These are phyloP conservation scores for Leptopilina boulardi DNA, from an alignment of 1,140 invertebrate species.

Conservation along the genomic window DNA sequence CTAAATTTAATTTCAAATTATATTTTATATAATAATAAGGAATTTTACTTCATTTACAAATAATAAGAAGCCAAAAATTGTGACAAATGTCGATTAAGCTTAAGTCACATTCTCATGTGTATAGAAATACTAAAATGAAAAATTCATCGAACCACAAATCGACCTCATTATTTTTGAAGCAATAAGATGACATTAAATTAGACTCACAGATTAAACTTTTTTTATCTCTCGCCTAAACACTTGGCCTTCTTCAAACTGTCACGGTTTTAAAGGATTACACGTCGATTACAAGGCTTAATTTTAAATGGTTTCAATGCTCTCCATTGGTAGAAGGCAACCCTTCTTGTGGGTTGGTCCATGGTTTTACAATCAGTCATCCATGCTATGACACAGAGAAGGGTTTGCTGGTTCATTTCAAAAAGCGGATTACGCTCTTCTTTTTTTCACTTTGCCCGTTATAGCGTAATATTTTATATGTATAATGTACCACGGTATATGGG, in stretches of 20 bases:
- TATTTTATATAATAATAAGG: too few species aligned
- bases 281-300: conserved; percentile 76
- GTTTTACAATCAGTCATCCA: conserved; percentile 77
- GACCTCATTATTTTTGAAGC: conserved; percentile 37
- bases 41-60: too few species aligned
- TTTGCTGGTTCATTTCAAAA: conserved; percentile 68
- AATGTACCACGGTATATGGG: neutral
- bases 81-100: too few species aligned
- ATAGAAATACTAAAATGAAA: neutral
- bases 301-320: conserved; percentile 69
- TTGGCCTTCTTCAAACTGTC: conserved; percentile 64
- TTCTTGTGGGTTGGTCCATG: conserved; percentile 74
- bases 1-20: too few species aligned
- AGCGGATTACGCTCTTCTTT: conserved; percentile 70
- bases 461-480: neutral
- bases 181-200: conserved; percentile 20
- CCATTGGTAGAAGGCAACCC: conserved; percentile 57
- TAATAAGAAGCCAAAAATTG: too few species aligned
- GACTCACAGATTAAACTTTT: conserved; percentile 12
- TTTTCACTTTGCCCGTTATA: conserved; percentile 48
- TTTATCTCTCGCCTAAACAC: conserved; percentile 3
- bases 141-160: conserved; percentile 15
- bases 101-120: too few species aligned
- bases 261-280: conserved; percentile 75
- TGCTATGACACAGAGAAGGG: conserved; percentile 75